phyloP scores from a whole-genome alignment of 2,888 invertebrate species.

The Cosmorhoe ocellata region DNA sequence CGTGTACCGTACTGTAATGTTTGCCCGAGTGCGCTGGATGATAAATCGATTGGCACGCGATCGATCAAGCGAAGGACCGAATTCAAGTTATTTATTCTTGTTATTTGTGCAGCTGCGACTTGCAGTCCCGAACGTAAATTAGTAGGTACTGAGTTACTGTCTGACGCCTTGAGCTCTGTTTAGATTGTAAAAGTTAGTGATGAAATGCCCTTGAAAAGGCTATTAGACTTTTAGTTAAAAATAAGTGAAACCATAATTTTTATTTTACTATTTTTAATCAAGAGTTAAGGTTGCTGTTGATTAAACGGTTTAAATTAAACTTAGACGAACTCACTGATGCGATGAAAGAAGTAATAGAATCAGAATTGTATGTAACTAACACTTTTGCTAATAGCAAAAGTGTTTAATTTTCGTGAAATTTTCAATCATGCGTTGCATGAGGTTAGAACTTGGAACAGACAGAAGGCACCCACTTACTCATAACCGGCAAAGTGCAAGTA shows the following conservation, averaged over 20 bases:
- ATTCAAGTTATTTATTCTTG: constrained; percentile 50
- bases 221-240: background rate
- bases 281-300: constrained; percentile 17
- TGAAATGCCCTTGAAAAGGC: constrained; percentile 30
- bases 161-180: no score
- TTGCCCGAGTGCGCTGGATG: constrained; percentile 60
- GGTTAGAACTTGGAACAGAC: no score
- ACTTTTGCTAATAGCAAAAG: background rate
- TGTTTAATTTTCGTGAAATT: background rate
- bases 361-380: background rate
- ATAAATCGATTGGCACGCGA: constrained; percentile 51
- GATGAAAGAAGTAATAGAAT: no score
- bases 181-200: constrained; percentile 38
- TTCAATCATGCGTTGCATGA: constrained; percentile 8
- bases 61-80: constrained; percentile 48
- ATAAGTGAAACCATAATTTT: constrained; percentile 27
- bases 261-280: constrained; percentile 8
- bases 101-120: constrained; percentile 39
- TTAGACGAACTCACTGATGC: no score
- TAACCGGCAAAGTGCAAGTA: constrained; percentile 51
- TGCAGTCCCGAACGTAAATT: constrained; percentile 46
- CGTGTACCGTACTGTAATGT: constrained; percentile 52
- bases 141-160: constrained; percentile 39
- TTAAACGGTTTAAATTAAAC: constrained; percentile 3
- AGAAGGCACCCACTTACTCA: constrained; percentile 40